Base-by-base conservation (phyloP, 2,113 vertebrate species). In the Myotis lucifugus region DNA sequence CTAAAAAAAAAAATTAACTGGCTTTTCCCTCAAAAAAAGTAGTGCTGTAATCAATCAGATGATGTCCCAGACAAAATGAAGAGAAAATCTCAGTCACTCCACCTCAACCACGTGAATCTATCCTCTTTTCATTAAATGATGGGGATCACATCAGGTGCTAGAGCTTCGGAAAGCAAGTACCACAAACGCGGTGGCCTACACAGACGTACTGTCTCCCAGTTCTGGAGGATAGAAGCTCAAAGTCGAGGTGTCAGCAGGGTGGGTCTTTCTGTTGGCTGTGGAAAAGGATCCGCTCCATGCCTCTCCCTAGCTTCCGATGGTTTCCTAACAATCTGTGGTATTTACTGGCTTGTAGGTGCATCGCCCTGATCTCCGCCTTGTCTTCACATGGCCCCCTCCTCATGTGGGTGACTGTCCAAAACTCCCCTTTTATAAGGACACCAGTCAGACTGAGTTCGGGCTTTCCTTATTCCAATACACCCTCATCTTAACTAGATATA, bases 1-100 rank as follows among this genome's bases (percentile, higher is more conserved):
- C 9, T 59, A 59, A 59, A 27, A 48, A 59, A 56, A 8, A 56
- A 59, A 27, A 23, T 56, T 4, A 59, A 11, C 56, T 59, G 56
- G 56, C 23, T n/a, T 59, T 59, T 59, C 56, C 56, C 56, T 25
- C 23, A 59, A 59, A 59, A 59, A 93, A 95, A 94, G 40, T 40
- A 70, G 52, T 42, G 59, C 52, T 96, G 18, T 61, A 42, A 85
- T 48, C 40, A 50, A 82, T 40, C 46, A 85, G 18, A 34, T 61
- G 6, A 42, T 42, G 29, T 61, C 37, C 61, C 73, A 92, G 23
- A 54, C 5, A 29, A 91, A 93, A 67, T 37, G 52, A 89, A 96
- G 29, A 84, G n/a, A 73, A 95, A 82, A 46, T 81, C 29, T 21
- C n/a, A 54, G 17, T 59, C 40, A 84, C 56, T 88, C n/a, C 10